Evolutionary conservation across 2,797 vertebrate species (phyloP).

Genomic region (Acanthopagrus latus): DNA sequence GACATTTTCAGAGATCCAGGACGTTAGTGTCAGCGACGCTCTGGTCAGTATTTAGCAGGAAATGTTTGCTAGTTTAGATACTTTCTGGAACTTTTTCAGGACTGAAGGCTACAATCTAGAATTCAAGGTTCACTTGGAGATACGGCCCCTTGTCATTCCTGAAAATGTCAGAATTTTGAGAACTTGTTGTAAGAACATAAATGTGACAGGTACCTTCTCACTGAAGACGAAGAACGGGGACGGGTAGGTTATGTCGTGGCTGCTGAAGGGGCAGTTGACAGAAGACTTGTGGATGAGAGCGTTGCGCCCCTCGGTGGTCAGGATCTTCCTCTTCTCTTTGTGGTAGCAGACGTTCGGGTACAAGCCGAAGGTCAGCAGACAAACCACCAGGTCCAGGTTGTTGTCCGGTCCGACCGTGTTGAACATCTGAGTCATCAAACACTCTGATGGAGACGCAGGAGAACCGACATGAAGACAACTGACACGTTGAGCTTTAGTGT

Average conservation of each 20-base stretch:
- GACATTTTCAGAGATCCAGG: too few species aligned
- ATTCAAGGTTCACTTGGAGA: too few species aligned
- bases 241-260: constrained; percentile 93
- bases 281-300: constrained; percentile 98
- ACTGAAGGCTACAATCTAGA: too few species aligned
- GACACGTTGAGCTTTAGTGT: background rate
- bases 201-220: constrained; percentile 89
- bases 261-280: constrained; percentile 97
- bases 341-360: constrained; percentile 98
- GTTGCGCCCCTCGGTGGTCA: constrained; percentile 96
- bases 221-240: constrained; percentile 96
- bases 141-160: too few species aligned
- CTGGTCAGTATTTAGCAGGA: too few species aligned
- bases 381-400: constrained; percentile 95
- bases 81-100: too few species aligned
- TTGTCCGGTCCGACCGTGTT: constrained; percentile 93
- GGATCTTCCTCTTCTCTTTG: constrained; percentile 97
- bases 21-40: too few species aligned
- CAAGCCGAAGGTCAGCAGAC: constrained; percentile 93
- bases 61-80: too few species aligned
- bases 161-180: too few species aligned
- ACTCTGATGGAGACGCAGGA: constrained; percentile 80
- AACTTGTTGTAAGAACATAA: too few species aligned
- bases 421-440: constrained; percentile 92
- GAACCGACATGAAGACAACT: background rate